phyloP scores from a whole-genome alignment of 1,140 invertebrate species.

The Gryllus bimaculatus region DNA sequence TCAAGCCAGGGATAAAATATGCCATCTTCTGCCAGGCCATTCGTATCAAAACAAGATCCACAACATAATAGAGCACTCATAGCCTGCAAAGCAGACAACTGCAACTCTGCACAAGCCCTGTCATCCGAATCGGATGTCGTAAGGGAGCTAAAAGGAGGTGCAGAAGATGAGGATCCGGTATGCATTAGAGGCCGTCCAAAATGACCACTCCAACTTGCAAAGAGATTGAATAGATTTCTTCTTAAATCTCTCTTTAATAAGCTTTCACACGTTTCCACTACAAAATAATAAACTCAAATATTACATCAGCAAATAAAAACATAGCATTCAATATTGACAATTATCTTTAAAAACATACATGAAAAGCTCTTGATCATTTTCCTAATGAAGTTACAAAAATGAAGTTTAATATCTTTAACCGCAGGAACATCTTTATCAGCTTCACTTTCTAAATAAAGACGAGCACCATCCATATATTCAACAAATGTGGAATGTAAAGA shows the following conservation, averaged over 20 bases:
- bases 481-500: conserved; percentile 78
- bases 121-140: conserved; percentile 29
- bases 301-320: neutral
- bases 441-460: conserved; percentile 84
- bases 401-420: conserved; percentile 75
- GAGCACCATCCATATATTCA: conserved; percentile 91
- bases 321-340: neutral
- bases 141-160: conserved; percentile 1
- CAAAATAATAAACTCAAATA: conserved; percentile 28
- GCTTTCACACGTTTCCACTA: conserved; percentile 77
- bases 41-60: conserved; percentile 84
- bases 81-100: conserved; percentile 64
- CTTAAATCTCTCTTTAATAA: conserved; percentile 80
- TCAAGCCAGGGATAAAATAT: conserved; percentile 88
- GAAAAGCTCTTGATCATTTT: conserved; percentile 90
- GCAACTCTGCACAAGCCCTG: conserved; percentile 44
- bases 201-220: conserved; percentile 86
- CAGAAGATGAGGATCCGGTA: conserved; percentile 10
- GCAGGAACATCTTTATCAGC: conserved; percentile 74
- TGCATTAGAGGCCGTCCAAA: conserved; percentile 52
- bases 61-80: conserved; percentile 92
- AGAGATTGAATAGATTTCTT: conserved; percentile 79
- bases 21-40: conserved; percentile 78
- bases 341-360: conserved; percentile 46
- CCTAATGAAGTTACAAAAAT: conserved; percentile 89